These are phyloP conservation scores for Sarcoramphus papa DNA, from an alignment of 2,797 vertebrate genomes.

Conservation along the genomic window DNA sequence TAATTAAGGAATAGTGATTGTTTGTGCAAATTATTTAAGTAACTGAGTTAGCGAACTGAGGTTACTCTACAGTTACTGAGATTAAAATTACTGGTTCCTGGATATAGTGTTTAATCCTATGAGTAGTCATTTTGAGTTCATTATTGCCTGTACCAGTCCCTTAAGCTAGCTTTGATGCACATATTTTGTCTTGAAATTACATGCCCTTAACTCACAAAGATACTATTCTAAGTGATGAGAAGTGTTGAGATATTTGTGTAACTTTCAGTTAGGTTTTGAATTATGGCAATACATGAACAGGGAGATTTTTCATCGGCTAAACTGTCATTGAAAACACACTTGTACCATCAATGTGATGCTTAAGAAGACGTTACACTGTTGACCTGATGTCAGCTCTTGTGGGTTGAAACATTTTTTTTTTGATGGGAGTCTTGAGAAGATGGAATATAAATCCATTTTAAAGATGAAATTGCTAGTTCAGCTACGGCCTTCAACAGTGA, in stretches of 20 bases:
- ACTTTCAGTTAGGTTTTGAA: constrained; percentile 1
- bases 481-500: not conserved
- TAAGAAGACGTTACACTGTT: not conserved
- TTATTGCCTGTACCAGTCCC: not conserved
- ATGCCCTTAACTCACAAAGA: not conserved
- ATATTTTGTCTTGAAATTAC: not conserved
- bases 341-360: not conserved
- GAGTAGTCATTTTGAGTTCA: not conserved
- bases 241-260: not conserved
- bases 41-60: not conserved
- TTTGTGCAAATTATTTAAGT: not conserved
- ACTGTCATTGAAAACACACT: not conserved
- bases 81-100: not conserved
- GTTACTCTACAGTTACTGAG: not conserved
- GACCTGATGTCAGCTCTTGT: constrained; percentile 1
- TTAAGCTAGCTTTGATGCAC: not conserved
- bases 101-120: not conserved
- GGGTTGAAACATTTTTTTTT: not conserved
- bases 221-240: not conserved
- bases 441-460: constrained; percentile 6
- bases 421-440: not conserved
- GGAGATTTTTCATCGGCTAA: not conserved
- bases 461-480: constrained; percentile 10
- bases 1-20: constrained; percentile 9
- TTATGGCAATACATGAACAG: not conserved